Base-by-base conservation (phyloP, 64 coral and sea anemone genomes). In the Montipora sp. region DNA sequence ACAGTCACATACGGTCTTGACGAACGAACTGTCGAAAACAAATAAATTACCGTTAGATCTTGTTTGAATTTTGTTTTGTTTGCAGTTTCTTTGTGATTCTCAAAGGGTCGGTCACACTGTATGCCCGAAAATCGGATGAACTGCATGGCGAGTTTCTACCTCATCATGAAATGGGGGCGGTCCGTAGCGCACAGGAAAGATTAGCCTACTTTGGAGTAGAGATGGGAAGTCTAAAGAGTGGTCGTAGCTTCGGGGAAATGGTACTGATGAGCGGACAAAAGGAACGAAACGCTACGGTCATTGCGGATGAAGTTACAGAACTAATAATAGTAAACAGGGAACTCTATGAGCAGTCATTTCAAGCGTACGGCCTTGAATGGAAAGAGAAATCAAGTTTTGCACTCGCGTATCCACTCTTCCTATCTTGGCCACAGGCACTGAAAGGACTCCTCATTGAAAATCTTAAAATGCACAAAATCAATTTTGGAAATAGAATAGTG, bases 51-150 rank as follows among this genome's bases (percentile, higher is more conserved):
- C 7, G 36, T 57, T 57, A 36, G 27, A 57, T 57, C 53, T 7
- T 57, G 53, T 57, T 57, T 57, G 36, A 36, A 36, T 74, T 72
- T 70, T 55, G 9, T 85, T 70, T 27, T 71, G 6, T 69, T 65
- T 36, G 36, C 65, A 96, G 95, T 66, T 98, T 98, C 72, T 98
- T 92, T 66, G 87, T 98, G 21, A 94, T 98, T 72, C 78, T 98
- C 11, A 98, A 98, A 81, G 95, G 95, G 12, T 83, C 89, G 80
- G 95, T 94, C 2, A 92, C 95, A 61, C 77, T 98, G 22, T 98
- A 98, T 23, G 89, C 95, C 36, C 94, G 91, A 59, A 91, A 84
- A 84, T 89, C 91, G 77, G 92, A 89, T 43, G 95, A 98, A 88
- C 59, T 21, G 4, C 71, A 84, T 0, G 79, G 51, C 46, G 90